These are phyloP conservation scores for Oscarella lobularis DNA, from an alignment of 37 sponge, comb jelly and placozoan genomes.

Conservation along the genomic window DNA sequence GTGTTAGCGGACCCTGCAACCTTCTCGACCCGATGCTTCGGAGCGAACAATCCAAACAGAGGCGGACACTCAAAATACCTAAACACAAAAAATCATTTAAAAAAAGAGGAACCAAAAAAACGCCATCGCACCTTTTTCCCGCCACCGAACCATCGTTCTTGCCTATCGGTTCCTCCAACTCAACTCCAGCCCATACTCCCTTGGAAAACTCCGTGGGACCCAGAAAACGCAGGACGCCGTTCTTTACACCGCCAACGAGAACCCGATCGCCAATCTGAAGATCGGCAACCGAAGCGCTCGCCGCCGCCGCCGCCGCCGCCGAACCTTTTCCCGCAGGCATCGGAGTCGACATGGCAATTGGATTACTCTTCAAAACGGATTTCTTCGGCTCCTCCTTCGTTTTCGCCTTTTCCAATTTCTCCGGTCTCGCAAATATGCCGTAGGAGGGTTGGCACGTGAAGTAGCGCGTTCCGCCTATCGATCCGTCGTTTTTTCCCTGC, in stretches of 20 bases:
- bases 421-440: constrained; percentile 77
- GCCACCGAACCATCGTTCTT: constrained; percentile 86
- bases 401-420: constrained; percentile 31
- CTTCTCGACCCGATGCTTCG: constrained; percentile 41
- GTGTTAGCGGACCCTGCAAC: not conserved
- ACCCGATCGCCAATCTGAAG: constrained; percentile 47
- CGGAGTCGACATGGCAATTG: not conserved
- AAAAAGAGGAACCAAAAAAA: not conserved
- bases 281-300: not conserved
- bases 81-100: not conserved
- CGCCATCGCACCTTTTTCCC: constrained; percentile 21
- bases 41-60: constrained; percentile 74
- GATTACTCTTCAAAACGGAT: not conserved
- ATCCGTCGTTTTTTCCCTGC: constrained; percentile 88
- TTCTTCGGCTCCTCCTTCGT: not conserved
- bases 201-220: constrained; percentile 81
- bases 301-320: not conserved
- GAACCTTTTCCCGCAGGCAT: not conserved
- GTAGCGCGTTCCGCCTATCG: constrained; percentile 72
- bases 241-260: constrained; percentile 55
- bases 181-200: constrained; percentile 86
- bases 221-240: constrained; percentile 59
- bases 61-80: constrained; percentile 83
- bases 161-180: constrained; percentile 60
- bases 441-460: constrained; percentile 68